These are phyloP conservation scores for Sycophila texana DNA, from an alignment of 2,888 invertebrate genomes.

Conservation along the genomic window DNA sequence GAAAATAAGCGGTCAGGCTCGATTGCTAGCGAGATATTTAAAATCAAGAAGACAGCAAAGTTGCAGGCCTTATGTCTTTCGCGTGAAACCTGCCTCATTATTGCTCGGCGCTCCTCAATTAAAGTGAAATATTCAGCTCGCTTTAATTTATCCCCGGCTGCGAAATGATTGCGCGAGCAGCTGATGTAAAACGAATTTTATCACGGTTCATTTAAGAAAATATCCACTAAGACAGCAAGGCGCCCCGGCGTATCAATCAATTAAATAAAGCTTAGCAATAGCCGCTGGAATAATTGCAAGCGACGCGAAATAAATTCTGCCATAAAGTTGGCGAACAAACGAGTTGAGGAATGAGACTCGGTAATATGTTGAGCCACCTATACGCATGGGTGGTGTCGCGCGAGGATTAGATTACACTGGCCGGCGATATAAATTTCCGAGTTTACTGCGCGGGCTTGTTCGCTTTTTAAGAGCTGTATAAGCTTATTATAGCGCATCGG, in stretches of 20 bases:
- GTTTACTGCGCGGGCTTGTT: background rate
- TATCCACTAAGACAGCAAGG: background rate
- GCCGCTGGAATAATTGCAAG: constrained; percentile 13
- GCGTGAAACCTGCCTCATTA: constrained; percentile 21
- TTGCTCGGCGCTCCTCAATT: constrained; percentile 27
- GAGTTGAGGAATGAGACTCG: constrained; percentile 3
- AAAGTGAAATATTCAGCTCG: constrained; percentile 18
- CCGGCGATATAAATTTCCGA: constrained; percentile 9
- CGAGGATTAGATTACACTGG: constrained; percentile 9
- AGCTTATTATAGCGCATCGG: constrained; percentile 3
- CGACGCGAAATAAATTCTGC: constrained; percentile 30
- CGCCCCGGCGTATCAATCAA: constrained; percentile 26
- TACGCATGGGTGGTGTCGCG: background rate
- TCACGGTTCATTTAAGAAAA: constrained; percentile 4
- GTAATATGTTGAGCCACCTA: background rate
- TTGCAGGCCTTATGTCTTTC: background rate
- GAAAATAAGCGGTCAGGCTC: background rate
- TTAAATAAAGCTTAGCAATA: constrained; percentile 30
- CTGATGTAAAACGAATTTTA: constrained; percentile 14
- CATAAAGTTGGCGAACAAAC: constrained; percentile 8
- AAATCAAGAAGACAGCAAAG: background rate
- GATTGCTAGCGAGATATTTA: constrained; percentile 4
- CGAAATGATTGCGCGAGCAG: background rate
- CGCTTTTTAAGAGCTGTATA: background rate
- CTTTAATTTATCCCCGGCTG: constrained; percentile 2